phyloP scores from a whole-genome alignment of 2,797 vertebrate species.

The Micromesistius poutassou region DNA sequence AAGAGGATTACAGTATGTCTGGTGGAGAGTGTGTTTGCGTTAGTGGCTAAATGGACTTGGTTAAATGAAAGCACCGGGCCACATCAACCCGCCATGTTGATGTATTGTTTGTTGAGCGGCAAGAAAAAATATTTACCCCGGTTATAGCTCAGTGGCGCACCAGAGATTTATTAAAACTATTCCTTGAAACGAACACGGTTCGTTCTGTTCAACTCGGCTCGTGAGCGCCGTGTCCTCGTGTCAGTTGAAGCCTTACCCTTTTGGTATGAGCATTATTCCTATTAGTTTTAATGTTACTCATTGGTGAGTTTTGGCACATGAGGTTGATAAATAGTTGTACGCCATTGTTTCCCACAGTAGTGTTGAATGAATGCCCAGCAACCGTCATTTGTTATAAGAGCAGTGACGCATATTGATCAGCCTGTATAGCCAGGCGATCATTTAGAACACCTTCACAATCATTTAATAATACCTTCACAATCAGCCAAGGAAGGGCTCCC shows the following conservation, averaged over 20 bases:
- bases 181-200: neutral
- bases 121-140: conserved; percentile 39
- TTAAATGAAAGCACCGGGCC: conserved; percentile 35
- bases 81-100: conserved; percentile 54
- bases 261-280: conserved; percentile 11
- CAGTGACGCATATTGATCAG: conserved; percentile 60
- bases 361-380: conserved; percentile 52
- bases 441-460: conserved; percentile 1
- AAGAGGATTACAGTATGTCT: conserved; percentile 61
- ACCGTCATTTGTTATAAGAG: conserved; percentile 58
- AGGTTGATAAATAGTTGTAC: conserved; percentile 50
- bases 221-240: neutral
- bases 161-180: neutral
- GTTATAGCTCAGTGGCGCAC: neutral
- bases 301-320: conserved; percentile 21
- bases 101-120: conserved; percentile 61
- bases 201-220: neutral
- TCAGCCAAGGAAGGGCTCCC: neutral
- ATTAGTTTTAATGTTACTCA: conserved; percentile 35
- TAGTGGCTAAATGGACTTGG: conserved; percentile 40
- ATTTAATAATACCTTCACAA: neutral
- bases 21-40: neutral
- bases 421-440: conserved; percentile 33
- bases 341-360: conserved; percentile 49
- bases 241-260: neutral